These are phyloP conservation scores for Botia kubotai DNA, from an alignment of 2,797 vertebrate genomes.

Conservation along the genomic window DNA sequence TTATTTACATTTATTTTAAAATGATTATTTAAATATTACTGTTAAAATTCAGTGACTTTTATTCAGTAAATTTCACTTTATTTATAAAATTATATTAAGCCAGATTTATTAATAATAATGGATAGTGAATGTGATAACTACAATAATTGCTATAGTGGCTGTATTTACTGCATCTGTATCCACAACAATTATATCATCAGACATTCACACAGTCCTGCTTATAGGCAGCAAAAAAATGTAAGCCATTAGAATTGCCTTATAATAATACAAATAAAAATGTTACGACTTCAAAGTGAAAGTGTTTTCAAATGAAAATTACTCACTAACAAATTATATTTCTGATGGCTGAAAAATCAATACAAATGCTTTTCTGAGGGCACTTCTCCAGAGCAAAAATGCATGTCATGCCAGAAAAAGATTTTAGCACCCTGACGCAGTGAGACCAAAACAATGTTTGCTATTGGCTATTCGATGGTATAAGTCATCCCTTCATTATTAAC, in stretches of 20 bases:
- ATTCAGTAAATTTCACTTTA: too few species aligned
- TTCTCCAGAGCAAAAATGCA: not conserved
- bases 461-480: too few species aligned
- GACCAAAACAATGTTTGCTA: too few species aligned
- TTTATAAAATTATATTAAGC: too few species aligned
- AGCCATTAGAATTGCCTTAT: not conserved
- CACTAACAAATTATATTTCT: not conserved
- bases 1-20: too few species aligned
- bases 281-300: not conserved
- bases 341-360: not conserved
- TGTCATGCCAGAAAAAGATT: not conserved
- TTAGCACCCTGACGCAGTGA: not conserved
- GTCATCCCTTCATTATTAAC: not conserved
- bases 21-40: too few species aligned
- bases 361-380: not conserved
- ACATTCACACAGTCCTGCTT: too few species aligned
- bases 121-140: not conserved
- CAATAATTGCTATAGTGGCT: not conserved
- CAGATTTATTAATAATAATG: not conserved
- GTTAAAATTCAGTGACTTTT: not conserved
- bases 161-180: not conserved
- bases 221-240: too few species aligned
- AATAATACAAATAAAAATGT: not conserved
- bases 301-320: not conserved
- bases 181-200: too few species aligned